These are phyloP conservation scores for Monopterus albus DNA, from an alignment of 2,113 vertebrate genomes.

Conservation along the genomic window DNA sequence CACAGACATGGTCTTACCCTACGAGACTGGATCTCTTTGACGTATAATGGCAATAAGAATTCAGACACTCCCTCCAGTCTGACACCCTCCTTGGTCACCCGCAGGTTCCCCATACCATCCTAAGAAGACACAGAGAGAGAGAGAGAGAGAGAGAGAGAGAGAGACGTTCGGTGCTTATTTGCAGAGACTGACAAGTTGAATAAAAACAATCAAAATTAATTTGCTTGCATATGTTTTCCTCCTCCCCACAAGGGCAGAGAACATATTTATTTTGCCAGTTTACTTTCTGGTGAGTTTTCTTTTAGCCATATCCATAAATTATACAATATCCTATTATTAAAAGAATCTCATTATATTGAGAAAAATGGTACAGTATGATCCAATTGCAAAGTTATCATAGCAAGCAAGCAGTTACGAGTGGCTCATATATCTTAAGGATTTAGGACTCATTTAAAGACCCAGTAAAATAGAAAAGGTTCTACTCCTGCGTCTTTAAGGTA, in stretches of 20 bases:
- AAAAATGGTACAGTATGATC: background rate
- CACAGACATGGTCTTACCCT: slow-evolving; percentile 85
- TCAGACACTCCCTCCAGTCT: slow-evolving; percentile 95
- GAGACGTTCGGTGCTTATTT: background rate
- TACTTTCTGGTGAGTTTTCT: background rate
- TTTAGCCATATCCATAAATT: background rate
- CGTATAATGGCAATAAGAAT: slow-evolving; percentile 94
- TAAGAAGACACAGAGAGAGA: slow-evolving; percentile 60
- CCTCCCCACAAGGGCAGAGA: background rate
- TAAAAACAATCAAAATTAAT: background rate
- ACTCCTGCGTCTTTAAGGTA: too few relatives aligned
- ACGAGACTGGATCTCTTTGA: slow-evolving; percentile 96
- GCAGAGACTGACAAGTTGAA: background rate
- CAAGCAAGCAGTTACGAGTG: too few relatives aligned
- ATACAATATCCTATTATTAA: background rate
- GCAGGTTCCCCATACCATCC: slow-evolving; percentile 97
- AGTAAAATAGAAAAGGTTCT: too few relatives aligned
- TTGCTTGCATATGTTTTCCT: background rate
- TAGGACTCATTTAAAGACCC: too few relatives aligned
- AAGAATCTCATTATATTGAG: background rate
- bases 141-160: slow-evolving; percentile 7
- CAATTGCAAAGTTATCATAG: background rate
- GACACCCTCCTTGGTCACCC: slow-evolving; percentile 93
- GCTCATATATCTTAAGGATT: too few relatives aligned
- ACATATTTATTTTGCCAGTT: background rate